Conservation (phyloP, 1,140 invertebrate species). For the Scaptomyza pallida region DNA sequence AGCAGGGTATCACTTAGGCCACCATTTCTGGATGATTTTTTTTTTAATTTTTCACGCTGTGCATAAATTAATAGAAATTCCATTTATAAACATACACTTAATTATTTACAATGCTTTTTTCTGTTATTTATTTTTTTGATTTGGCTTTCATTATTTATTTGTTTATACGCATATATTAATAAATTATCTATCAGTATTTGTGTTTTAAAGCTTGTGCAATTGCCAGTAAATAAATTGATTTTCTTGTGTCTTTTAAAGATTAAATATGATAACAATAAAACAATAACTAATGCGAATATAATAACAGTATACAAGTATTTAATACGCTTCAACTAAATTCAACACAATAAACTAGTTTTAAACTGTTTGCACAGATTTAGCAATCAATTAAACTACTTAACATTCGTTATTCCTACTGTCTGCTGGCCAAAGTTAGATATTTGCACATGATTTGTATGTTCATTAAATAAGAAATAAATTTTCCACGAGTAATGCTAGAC, state of each 20-base stretch:
- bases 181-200: neutral
- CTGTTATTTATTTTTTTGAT: conserved; percentile 16
- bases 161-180: conserved; percentile 27
- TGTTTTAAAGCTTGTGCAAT: neutral
- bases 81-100: conserved; percentile 56
- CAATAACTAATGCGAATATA: neutral
- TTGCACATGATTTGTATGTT: conserved; percentile 12
- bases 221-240: neutral
- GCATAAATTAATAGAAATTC: conserved; percentile 67
- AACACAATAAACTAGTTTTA: conserved; percentile 1
- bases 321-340: neutral
- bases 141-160: conserved; percentile 20
- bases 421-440: conserved; percentile 2
- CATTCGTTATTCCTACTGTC: neutral
- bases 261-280: neutral
- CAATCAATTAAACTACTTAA: neutral
- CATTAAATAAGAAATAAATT: conserved; percentile 50
- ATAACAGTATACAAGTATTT: conserved; percentile 1
- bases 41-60: conserved; percentile 5
- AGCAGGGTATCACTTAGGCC: neutral
- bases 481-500: conserved; percentile 12
- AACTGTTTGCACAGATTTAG: neutral
- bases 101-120: conserved; percentile 50
- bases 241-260: neutral
- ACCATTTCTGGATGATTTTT: conserved; percentile 8